phyloP scores from a whole-genome alignment of 2,113 vertebrate species.

The Copsychus sechellarum region DNA sequence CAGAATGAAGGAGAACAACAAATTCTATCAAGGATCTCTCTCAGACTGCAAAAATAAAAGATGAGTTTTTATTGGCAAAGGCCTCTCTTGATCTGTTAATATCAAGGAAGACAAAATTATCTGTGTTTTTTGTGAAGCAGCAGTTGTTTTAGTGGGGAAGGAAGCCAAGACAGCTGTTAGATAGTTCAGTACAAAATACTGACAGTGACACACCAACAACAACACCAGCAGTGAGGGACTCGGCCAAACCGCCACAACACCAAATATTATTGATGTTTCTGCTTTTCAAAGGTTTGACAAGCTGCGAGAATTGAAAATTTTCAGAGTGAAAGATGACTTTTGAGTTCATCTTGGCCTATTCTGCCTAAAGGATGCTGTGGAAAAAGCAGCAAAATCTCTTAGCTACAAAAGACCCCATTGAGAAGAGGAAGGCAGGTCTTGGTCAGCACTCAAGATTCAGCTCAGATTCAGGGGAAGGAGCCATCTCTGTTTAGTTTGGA shows the following conservation, averaged over 20 bases:
- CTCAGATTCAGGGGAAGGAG: not conserved
- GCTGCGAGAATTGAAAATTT: not conserved
- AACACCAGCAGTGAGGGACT: constrained; percentile 12
- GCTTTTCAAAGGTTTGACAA: constrained; percentile 8
- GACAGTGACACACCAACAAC: constrained; percentile 39
- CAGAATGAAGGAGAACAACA: constrained; percentile 40
- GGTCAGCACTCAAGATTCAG: not conserved
- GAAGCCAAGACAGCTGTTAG: constrained; percentile 50
- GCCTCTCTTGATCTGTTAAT: constrained; percentile 52
- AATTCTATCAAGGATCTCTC: constrained; percentile 34
- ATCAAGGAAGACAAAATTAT: constrained; percentile 64
- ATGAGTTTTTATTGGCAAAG: constrained; percentile 55
- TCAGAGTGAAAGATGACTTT: not conserved
- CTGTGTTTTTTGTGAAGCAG: constrained; percentile 62
- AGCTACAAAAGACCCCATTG: not conserved
- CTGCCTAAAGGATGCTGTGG: not conserved
- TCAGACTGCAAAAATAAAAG: constrained; percentile 50
- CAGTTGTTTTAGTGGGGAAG: constrained; percentile 48
- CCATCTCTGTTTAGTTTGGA: constrained; percentile 31
- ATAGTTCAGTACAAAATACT: constrained; percentile 54
- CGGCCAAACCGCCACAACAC: not conserved
- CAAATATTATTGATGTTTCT: constrained; percentile 9
- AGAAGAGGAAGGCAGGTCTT: not conserved
- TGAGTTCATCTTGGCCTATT: not conserved
- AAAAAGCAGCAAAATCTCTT: not conserved